Evolutionary conservation across 2,113 vertebrate genomes (phyloP).

Genomic region (Vulpes vulpes): DNA sequence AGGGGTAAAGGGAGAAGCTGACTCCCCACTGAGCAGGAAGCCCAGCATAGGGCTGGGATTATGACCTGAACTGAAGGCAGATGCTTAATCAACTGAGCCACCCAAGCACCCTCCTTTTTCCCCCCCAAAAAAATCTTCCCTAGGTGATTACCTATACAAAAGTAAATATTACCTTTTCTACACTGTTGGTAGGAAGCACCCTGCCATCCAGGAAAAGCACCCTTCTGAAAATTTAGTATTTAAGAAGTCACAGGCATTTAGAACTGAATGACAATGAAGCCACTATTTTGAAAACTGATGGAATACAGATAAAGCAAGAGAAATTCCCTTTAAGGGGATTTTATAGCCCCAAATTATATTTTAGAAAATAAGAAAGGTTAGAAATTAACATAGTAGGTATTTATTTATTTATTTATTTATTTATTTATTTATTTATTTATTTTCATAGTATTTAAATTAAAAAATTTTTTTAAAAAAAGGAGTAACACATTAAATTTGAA

Average conservation of each 20-base stretch:
- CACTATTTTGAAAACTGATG: constrained; percentile 30
- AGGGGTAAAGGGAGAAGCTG: too few species aligned
- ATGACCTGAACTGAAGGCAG: too few species aligned
- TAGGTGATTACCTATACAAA: not conserved
- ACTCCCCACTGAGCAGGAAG: too few species aligned
- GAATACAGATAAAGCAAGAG: constrained; percentile 3
- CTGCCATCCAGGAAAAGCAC: not conserved
- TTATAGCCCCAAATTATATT: not conserved
- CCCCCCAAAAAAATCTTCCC: not conserved
- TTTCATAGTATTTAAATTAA: not conserved
- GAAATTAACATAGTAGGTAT: not conserved
- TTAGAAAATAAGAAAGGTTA: constrained; percentile 34
- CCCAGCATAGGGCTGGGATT: too few species aligned
- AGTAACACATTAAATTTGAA: not conserved
- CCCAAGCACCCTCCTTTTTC: not conserved
- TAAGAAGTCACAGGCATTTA: constrained; percentile 43
- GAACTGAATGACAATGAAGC: constrained; percentile 18
- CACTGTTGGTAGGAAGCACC: not conserved
- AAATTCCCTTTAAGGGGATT: constrained; percentile 9
- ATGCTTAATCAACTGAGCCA: too few species aligned
- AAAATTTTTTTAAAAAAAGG: not conserved
- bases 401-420: too few species aligned
- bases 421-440: too few species aligned
- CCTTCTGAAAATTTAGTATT: constrained; percentile 39
- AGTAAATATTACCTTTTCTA: not conserved